Percentiles rank a stretch among this genome's conserved stretches.
Evolutionary conservation across 2,888 invertebrate species (phyloP).

Genomic region (Caenorhabditis afra): DNA sequence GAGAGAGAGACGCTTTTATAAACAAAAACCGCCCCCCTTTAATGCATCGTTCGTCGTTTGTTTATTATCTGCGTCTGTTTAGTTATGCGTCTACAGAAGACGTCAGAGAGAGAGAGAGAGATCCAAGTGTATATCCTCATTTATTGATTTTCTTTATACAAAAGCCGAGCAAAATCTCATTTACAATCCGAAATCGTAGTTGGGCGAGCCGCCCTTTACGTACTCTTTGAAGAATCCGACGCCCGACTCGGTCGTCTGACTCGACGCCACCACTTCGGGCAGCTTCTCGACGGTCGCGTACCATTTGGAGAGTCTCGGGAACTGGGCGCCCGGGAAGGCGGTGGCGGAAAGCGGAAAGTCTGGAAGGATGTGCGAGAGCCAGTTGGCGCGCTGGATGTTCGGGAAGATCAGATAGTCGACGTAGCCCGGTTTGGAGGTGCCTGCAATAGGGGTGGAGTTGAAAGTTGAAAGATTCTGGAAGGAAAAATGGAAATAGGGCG

Average conservation of each 20-base stretch:
- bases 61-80: no score
- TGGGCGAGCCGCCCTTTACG: slow-evolving; percentile 32
- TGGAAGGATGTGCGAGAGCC: slow-evolving; percentile 29
- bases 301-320: slow-evolving; percentile 44
- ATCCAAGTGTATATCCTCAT: no score
- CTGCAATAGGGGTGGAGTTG: slow-evolving; percentile 4
- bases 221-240: slow-evolving; percentile 43
- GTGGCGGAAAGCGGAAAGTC: slow-evolving; percentile 30
- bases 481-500: no score
- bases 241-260: slow-evolving; percentile 42
- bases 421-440: slow-evolving; percentile 47
- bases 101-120: no score
- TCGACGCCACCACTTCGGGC: slow-evolving; percentile 55
- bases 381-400: slow-evolving; percentile 45
- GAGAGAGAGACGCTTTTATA: no score
- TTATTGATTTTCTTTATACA: no score
- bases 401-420: slow-evolving; percentile 57
- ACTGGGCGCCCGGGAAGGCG: slow-evolving; percentile 44
- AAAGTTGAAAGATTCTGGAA: no score
- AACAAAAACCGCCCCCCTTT: no score
- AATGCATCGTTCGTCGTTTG: no score
- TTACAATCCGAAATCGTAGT: slow-evolving; percentile 58
- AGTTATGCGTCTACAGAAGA: no score
- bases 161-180: not conserved
- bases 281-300: slow-evolving; percentile 30